A percentile compares a stretch with the other conserved stretches of the same genome.
These are phyloP conservation scores for Siniperca chuatsi DNA, from an alignment of 2,113 vertebrate species.

Conservation along the genomic window DNA sequence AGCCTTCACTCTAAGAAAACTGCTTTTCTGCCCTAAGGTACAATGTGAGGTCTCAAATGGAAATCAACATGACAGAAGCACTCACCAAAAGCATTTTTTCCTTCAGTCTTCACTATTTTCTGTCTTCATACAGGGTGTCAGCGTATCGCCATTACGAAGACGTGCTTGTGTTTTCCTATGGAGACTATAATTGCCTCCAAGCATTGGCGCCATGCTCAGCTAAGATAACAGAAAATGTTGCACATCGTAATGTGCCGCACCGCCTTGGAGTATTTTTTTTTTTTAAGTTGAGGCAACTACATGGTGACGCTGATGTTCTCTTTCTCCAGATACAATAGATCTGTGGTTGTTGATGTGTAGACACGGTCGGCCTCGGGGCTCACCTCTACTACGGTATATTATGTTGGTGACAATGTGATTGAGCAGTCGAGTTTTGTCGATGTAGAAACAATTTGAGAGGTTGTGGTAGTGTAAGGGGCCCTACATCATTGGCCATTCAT, in stretches of 20 bases:
- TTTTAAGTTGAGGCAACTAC: constrained; percentile 10
- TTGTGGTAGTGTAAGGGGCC: constrained; percentile 86
- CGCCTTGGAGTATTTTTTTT: neutral
- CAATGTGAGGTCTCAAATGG: constrained; percentile 40
- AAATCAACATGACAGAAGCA: constrained; percentile 52
- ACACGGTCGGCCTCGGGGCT: constrained; percentile 63
- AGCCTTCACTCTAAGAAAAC: constrained; percentile 34
- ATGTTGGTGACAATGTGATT: constrained; percentile 81
- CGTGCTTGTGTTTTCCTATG: constrained; percentile 45
- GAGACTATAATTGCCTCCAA: constrained; percentile 68
- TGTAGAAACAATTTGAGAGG: constrained; percentile 81
- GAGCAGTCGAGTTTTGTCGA: constrained; percentile 81
- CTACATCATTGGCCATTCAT: constrained; percentile 80
- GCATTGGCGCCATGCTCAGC: constrained; percentile 50
- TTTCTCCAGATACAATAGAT: constrained; percentile 64
- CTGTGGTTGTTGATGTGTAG: constrained; percentile 81
- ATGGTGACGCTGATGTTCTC: constrained; percentile 37
- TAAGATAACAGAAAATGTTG: constrained; percentile 16
- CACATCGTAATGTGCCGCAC: neutral
- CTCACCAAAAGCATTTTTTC: constrained; percentile 40
- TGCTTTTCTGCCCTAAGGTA: constrained; percentile 44
- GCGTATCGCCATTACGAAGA: constrained; percentile 43
- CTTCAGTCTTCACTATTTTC: constrained; percentile 31
- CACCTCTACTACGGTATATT: constrained; percentile 66
- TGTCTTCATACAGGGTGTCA: constrained; percentile 36